Evolutionary conservation across 2,888 invertebrate species (phyloP).

Genomic region (Agrochola litura): DNA sequence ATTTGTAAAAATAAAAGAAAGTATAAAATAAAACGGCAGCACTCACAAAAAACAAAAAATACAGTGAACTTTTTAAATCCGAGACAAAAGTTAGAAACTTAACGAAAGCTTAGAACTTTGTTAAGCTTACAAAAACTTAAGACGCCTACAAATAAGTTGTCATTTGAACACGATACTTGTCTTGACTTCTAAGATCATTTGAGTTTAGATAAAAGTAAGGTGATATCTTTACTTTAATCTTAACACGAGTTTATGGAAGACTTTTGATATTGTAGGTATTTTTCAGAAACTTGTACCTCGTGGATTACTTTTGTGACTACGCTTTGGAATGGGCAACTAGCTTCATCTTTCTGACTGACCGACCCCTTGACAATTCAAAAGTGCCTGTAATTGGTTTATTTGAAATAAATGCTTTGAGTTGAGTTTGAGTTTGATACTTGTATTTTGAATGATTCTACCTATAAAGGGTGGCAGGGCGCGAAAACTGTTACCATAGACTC

Average conservation of each 20-base stretch:
- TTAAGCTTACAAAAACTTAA: conserved; percentile 53
- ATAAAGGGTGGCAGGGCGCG: too few species aligned
- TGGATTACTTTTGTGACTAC: too few species aligned
- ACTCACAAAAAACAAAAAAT: neutral
- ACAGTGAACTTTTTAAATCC: conserved; percentile 4
- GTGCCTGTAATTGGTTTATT: too few species aligned
- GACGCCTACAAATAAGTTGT: conserved; percentile 36
- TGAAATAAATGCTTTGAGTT: too few species aligned
- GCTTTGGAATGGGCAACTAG: too few species aligned
- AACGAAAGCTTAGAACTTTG: conserved; percentile 39
- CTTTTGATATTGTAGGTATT: conserved; percentile 13
- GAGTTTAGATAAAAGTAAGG: conserved; percentile 51
- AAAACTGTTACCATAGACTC: too few species aligned
- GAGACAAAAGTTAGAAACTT: conserved; percentile 20
- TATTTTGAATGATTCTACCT: too few species aligned
- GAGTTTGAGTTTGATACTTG: too few species aligned
- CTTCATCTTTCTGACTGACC: too few species aligned
- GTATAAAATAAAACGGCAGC: too few species aligned
- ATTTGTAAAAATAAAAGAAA: too few species aligned
- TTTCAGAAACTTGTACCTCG: neutral
- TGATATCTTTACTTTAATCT: conserved; percentile 56
- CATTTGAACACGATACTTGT: conserved; percentile 46
- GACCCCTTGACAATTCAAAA: too few species aligned
- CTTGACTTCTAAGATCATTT: conserved; percentile 35
- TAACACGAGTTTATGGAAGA: conserved; percentile 1